phyloP scores from a whole-genome alignment of 2,888 invertebrate genomes.

The Leptinotarsa tumamoca region DNA sequence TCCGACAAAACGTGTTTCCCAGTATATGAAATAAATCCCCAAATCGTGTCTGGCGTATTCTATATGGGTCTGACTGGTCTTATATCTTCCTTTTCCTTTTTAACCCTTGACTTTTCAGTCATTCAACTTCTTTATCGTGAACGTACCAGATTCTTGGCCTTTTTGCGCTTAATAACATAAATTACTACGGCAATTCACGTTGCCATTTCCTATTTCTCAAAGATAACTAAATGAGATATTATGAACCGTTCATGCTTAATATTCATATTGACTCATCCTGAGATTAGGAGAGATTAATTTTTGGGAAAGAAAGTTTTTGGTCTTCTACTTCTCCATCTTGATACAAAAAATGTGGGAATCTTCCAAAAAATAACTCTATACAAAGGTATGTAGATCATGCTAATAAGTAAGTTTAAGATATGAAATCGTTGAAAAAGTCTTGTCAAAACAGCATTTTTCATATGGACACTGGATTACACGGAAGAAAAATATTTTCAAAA shows the following conservation, averaged over 20 bases:
- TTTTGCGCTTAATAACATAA: conserved; percentile 59
- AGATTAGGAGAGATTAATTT: no score
- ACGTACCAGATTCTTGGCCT: conserved; percentile 54
- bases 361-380: no score
- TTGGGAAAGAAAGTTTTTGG: no score
- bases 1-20: background rate
- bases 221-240: conserved; percentile 49
- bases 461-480: no score
- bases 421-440: no score
- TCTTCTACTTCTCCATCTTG: no score
- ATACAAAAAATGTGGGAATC: no score
- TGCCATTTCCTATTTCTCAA: conserved; percentile 47
- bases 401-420: no score
- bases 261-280: no score
- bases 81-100: conserved; percentile 39
- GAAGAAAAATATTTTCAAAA: no score
- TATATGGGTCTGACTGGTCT: conserved; percentile 29
- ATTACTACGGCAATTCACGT: conserved; percentile 56
- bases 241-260: conserved; percentile 21
- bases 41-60: conserved; percentile 18
- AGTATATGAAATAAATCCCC: background rate
- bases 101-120: conserved; percentile 52
- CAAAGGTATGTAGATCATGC: no score
- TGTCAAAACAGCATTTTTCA: no score
- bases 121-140: conserved; percentile 59